phyloP scores from a whole-genome alignment of 2,888 invertebrate genomes.

The Cosmia trapezina region DNA sequence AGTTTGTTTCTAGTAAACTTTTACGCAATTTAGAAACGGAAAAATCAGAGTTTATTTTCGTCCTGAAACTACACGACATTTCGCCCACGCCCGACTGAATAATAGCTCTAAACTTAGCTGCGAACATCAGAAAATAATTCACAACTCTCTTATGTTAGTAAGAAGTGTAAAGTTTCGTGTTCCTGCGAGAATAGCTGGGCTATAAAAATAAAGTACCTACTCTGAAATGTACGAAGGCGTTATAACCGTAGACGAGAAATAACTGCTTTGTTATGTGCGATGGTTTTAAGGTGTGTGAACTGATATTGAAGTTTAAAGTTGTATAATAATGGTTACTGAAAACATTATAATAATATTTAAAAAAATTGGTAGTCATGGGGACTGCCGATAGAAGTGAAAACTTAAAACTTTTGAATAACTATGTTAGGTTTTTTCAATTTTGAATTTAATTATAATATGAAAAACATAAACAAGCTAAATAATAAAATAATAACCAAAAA shows the following conservation, averaged over 20 bases:
- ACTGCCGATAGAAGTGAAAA: too few relatives aligned
- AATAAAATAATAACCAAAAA: too few relatives aligned
- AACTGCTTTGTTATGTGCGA: constrained; percentile 29
- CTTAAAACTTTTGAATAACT: too few relatives aligned
- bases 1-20: background rate
- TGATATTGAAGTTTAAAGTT: constrained; percentile 12
- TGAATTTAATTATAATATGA: too few relatives aligned
- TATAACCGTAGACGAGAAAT: constrained; percentile 8
- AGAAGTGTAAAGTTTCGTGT: constrained; percentile 50
- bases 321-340: too few relatives aligned
- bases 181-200: constrained; percentile 13
- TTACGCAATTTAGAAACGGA: constrained; percentile 6
- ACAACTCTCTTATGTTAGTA: constrained; percentile 35
- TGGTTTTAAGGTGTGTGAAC: background rate
- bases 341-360: too few relatives aligned
- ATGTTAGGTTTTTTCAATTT: too few relatives aligned
- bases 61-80: constrained; percentile 4
- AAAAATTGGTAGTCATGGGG: too few relatives aligned
- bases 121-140: constrained; percentile 41
- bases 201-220: constrained; percentile 49
- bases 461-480: too few relatives aligned
- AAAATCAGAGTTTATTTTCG: constrained; percentile 11
- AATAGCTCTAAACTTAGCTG: constrained; percentile 45
- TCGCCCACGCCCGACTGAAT: constrained; percentile 26
- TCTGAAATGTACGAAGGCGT: constrained; percentile 15